phyloP scores from a whole-genome alignment of 2,888 invertebrate species.

The Melanophora roralis region DNA sequence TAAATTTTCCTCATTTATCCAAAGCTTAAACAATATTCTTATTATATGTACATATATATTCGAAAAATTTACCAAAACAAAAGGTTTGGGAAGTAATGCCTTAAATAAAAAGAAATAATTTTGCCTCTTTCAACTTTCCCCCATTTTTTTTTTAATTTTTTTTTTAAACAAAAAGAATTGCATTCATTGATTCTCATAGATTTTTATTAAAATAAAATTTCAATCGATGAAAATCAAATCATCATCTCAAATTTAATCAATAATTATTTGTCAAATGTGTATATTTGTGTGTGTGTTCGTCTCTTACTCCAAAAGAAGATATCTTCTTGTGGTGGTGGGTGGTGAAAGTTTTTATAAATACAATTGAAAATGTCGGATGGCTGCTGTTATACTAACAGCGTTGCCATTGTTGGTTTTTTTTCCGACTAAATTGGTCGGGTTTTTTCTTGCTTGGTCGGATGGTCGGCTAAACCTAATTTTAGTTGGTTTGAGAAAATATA shows the following conservation, averaged over 20 bases:
- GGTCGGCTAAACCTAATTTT: no score
- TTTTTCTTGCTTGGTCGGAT: no score
- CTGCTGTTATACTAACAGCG: neutral
- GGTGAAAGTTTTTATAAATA: constrained; percentile 57
- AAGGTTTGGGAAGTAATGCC: no score
- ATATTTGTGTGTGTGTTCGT: no score
- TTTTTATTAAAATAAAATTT: neutral
- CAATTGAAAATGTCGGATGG: constrained; percentile 1
- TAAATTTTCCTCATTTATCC: no score
- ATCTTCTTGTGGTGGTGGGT: constrained; percentile 58
- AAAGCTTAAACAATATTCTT: no score
- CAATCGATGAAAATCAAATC: constrained; percentile 43
- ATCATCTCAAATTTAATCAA: constrained; percentile 49
- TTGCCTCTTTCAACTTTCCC: neutral
- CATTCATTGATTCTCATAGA: neutral
- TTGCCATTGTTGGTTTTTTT: neutral
- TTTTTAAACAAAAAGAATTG: neutral
- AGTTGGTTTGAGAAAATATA: no score
- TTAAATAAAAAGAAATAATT: no score
- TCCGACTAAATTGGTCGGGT: no score
- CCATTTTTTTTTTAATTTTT: neutral
- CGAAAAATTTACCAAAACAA: no score
- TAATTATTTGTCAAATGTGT: constrained; percentile 60
- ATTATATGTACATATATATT: no score
- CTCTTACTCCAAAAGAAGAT: constrained; percentile 29